A percentile compares a stretch with the other conserved stretches of the same genome.
Conservation (phyloP, 2,797 vertebrate genomes). For the Toxotes lorentzi region DNA sequence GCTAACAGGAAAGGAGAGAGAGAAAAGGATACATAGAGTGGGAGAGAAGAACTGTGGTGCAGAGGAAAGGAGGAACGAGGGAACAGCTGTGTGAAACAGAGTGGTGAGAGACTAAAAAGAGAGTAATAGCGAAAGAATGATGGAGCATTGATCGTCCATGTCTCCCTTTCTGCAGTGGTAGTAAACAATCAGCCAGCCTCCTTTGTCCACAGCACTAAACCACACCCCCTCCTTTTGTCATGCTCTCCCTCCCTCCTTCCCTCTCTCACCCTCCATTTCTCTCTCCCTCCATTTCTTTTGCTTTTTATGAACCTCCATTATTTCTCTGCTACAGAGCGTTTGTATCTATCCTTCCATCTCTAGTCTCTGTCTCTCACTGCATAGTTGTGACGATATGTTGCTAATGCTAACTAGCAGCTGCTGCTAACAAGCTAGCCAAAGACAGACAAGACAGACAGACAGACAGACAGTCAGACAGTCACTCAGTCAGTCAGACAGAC, state of each 20-base stretch:
- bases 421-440: conserved; percentile 54
- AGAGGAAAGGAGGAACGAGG: neutral
- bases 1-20: neutral
- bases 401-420: conserved; percentile 65
- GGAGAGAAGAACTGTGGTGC: conserved; percentile 5
- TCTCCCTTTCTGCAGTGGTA: conserved; percentile 76
- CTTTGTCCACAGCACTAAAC: conserved; percentile 87
- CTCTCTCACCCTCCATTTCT: conserved; percentile 24
- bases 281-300: conserved; percentile 17
- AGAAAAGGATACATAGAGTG: neutral
- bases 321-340: neutral
- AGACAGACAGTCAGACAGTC: neutral
- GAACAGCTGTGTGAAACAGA: conserved; percentile 10
- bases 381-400: conserved; percentile 44
- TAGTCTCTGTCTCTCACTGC: neutral
- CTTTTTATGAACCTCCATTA: conserved; percentile 11
- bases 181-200: conserved; percentile 86
- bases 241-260: conserved; percentile 46
- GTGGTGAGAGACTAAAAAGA: conserved; percentile 6
- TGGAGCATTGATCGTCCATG: conserved; percentile 41
- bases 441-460: conserved; percentile 19
- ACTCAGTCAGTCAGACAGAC: neutral
- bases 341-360: neutral
- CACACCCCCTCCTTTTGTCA: conserved; percentile 87
- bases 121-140: conserved; percentile 10